Conservation (phyloP, 2,888 invertebrate species). For the Gibbula magus region DNA sequence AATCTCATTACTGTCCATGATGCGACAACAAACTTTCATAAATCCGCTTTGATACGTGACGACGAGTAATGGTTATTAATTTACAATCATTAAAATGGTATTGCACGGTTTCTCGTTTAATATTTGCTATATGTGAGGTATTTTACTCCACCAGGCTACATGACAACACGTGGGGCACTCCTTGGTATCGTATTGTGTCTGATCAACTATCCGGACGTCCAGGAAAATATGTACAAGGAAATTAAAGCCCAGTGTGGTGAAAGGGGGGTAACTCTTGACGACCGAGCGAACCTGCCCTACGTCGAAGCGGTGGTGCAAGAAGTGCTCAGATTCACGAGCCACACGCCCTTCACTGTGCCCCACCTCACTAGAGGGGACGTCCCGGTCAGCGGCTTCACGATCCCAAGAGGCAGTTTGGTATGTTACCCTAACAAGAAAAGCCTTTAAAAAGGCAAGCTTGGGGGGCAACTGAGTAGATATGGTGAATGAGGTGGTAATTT, state of each 20-base stretch:
- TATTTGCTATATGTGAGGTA: too few species aligned
- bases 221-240: neutral
- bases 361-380: neutral
- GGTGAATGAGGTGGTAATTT: too few species aligned
- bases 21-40: too few species aligned
- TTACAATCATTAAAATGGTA: too few species aligned
- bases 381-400: neutral
- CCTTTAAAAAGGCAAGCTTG: too few species aligned
- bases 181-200: neutral
- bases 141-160: neutral
- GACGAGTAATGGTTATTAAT: too few species aligned
- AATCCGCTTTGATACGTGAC: too few species aligned
- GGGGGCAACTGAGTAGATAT: too few species aligned
- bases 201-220: neutral
- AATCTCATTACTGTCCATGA: too few species aligned
- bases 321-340: neutral
- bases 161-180: constrained; percentile 14
- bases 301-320: neutral
- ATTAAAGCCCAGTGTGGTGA: neutral
- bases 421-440: neutral
- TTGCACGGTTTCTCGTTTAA: too few species aligned
- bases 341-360: constrained; percentile 1
- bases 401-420: constrained; percentile 2
- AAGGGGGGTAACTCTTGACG: constrained; percentile 7
- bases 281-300: neutral